Evolutionary conservation across 1,140 invertebrate genomes (phyloP).

Genomic region (Drosophila ercepeae): DNA sequence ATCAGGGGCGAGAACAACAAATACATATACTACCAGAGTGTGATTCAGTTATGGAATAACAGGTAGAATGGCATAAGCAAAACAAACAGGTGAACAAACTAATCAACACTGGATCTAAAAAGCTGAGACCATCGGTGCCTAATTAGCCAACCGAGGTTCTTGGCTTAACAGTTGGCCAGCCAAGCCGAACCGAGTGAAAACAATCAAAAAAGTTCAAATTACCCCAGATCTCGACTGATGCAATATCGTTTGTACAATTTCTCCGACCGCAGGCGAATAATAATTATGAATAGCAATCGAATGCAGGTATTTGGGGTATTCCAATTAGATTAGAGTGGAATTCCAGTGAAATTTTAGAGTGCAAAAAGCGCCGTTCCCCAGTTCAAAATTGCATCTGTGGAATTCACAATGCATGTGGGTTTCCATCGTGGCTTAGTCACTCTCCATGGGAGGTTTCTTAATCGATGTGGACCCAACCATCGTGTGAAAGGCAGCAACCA

Average conservation of each 20-base stretch:
- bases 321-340: slow-evolving; percentile 19
- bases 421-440: slow-evolving; percentile 51
- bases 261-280: slow-evolving; percentile 3
- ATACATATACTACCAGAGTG: slow-evolving; percentile 6
- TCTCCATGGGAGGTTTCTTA: slow-evolving; percentile 9
- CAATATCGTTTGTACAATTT: slow-evolving; percentile 16
- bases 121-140: slow-evolving; percentile 23
- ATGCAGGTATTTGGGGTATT: slow-evolving; percentile 30
- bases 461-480: slow-evolving; percentile 5
- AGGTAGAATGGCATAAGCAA: slow-evolving; percentile 41
- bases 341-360: slow-evolving; percentile 18
- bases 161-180: slow-evolving; percentile 53
- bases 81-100: slow-evolving; percentile 71
- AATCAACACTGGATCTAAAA: slow-evolving; percentile 47
- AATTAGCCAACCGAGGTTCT: slow-evolving; percentile 49
- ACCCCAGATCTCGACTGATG: slow-evolving; percentile 24
- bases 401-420: slow-evolving; percentile 37
- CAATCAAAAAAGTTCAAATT: slow-evolving; percentile 35
- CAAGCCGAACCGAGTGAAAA: slow-evolving; percentile 59
- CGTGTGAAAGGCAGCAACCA: slow-evolving; percentile 54
- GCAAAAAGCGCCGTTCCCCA: slow-evolving; percentile 11
- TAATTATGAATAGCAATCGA: slow-evolving; percentile 29
- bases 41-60: slow-evolving; percentile 53
- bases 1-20: slow-evolving; percentile 56
- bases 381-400: slow-evolving; percentile 18